Percentiles rank a stretch among this genome's conserved stretches.
Evolutionary conservation across 2,797 vertebrate species (phyloP).

Genomic region (Antennarius maculatus): DNA sequence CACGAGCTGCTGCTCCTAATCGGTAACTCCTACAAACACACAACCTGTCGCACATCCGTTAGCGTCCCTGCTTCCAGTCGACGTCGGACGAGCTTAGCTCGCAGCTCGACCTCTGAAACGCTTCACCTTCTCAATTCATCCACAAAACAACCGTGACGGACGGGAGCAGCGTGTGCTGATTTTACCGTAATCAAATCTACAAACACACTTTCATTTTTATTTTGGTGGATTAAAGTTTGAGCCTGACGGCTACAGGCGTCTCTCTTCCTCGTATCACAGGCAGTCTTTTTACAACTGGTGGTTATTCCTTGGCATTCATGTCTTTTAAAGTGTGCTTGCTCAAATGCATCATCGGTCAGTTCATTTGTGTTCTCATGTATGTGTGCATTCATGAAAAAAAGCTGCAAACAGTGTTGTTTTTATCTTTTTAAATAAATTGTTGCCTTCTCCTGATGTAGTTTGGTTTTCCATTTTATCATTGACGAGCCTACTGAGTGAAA

Average conservation of each 20-base stretch:
- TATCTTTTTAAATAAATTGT: slow-evolving; percentile 43
- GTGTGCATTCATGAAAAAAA: slow-evolving; percentile 37
- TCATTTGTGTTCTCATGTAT: slow-evolving; percentile 22
- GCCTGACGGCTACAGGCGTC: slow-evolving; percentile 16
- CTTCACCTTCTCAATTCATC: slow-evolving; percentile 12
- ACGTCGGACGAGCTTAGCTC: slow-evolving; percentile 2
- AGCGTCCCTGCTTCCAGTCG: neutral
- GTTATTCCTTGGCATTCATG: slow-evolving; percentile 35
- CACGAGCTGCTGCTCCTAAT: neutral
- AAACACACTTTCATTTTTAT: neutral
- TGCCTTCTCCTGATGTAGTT: slow-evolving; percentile 49
- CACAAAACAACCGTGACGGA: slow-evolving; percentile 13
- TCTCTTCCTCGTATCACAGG: slow-evolving; percentile 21
- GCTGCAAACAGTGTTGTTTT: slow-evolving; percentile 69
- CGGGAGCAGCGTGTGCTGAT: slow-evolving; percentile 19
- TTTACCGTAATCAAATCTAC: neutral
- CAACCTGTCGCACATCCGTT: slow-evolving; percentile 4
- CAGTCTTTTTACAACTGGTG: slow-evolving; percentile 18
- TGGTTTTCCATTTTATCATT: slow-evolving; percentile 27
- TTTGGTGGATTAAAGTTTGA: slow-evolving; percentile 15
- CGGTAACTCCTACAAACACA: slow-evolving; percentile 16
- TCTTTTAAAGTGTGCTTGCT: slow-evolving; percentile 23
- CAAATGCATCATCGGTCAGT: slow-evolving; percentile 22
- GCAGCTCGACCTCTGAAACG: slow-evolving; percentile 13
- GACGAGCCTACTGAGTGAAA: slow-evolving; percentile 43